phyloP scores from a whole-genome alignment of 2,797 vertebrate genomes.

The Merluccius polli region DNA sequence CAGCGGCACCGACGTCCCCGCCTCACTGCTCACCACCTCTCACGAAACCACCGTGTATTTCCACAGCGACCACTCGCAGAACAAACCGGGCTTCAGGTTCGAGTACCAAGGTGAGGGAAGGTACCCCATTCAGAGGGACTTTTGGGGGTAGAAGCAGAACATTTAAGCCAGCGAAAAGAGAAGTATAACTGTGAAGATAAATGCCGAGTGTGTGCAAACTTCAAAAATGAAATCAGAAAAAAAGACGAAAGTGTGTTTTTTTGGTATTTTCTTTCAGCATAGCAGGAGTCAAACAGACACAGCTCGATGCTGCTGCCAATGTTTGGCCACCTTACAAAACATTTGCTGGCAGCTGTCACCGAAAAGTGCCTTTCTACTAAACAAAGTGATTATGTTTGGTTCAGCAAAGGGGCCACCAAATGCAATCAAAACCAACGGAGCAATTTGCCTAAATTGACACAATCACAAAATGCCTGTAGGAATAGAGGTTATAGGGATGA shows the following conservation, averaged over 20 bases:
- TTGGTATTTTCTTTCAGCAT: neutral
- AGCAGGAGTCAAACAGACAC: constrained; percentile 20
- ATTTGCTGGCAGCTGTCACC: constrained; percentile 16
- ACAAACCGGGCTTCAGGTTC: constrained; percentile 93
- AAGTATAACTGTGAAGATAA: neutral
- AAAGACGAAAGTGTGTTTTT: neutral
- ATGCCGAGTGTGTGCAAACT: neutral
- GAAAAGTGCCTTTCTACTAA: constrained; percentile 14
- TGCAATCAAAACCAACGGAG: constrained; percentile 11
- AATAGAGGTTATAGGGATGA: neutral
- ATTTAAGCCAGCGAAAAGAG: neutral
- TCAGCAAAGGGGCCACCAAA: constrained; percentile 9
- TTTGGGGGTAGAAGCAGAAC: neutral
- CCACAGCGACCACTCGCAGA: constrained; percentile 97
- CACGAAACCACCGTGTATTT: constrained; percentile 94
- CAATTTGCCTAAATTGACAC: constrained; percentile 14
- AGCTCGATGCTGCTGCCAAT: constrained; percentile 6
- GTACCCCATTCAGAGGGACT: neutral
- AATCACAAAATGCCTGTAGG: constrained; percentile 3
- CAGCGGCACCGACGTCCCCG: constrained; percentile 83
- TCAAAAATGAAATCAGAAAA: neutral
- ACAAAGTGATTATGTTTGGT: constrained; percentile 10
- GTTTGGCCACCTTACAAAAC: constrained; percentile 14
- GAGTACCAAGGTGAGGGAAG: constrained; percentile 89
- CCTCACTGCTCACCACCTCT: constrained; percentile 90